Evolutionary conservation across 2,888 invertebrate species (phyloP).

Genomic region (Idaea dimidiata): DNA sequence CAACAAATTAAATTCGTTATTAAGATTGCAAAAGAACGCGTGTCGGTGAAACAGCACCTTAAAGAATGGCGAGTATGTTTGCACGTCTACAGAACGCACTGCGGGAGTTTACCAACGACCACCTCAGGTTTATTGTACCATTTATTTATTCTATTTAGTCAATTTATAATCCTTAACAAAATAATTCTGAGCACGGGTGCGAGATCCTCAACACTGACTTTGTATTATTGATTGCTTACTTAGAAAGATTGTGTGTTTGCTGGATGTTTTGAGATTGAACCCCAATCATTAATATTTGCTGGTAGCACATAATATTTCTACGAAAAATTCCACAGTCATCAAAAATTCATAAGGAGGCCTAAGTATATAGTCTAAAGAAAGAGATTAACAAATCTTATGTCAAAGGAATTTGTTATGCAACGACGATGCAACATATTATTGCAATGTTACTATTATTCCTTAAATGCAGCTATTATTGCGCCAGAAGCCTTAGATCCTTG

Average conservation of each 20-base stretch:
- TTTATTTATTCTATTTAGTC: slow-evolving; percentile 43
- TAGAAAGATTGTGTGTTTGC: slow-evolving; percentile 3
- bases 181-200: slow-evolving; percentile 35
- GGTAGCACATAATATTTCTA: too few species aligned
- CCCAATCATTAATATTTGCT: not conserved
- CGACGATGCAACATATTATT: too few species aligned
- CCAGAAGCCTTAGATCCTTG: too few species aligned
- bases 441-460: too few species aligned
- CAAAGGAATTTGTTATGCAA: too few species aligned
- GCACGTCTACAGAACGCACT: slow-evolving; percentile 58
- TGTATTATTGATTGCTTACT: slow-evolving; percentile 14
- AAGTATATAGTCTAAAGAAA: too few species aligned
- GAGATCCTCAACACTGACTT: slow-evolving; percentile 10
- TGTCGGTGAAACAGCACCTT: slow-evolving; percentile 29
- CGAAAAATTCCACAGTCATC: too few species aligned
- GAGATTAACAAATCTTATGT: too few species aligned
- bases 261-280: not conserved
- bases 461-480: too few species aligned
- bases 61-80: slow-evolving; percentile 61
- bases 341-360: too few species aligned
- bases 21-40: too few species aligned
- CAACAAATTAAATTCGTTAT: too few species aligned
- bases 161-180: slow-evolving; percentile 45
- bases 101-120: slow-evolving; percentile 61
- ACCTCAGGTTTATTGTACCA: slow-evolving; percentile 47